These are phyloP conservation scores for Noctua pronuba DNA, from an alignment of 2,888 invertebrate genomes.

Conservation along the genomic window DNA sequence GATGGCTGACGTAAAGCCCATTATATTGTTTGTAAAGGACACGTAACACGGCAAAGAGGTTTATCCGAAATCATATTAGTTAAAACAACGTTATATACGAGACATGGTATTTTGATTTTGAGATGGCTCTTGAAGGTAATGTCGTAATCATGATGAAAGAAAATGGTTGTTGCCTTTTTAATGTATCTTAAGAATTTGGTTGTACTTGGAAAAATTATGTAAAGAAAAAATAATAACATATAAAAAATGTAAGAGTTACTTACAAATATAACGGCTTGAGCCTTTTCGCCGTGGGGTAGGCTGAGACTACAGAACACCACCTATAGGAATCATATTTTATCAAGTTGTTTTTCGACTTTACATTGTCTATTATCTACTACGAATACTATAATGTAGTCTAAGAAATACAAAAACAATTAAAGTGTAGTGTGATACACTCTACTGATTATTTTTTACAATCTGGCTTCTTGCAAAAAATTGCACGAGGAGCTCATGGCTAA, in stretches of 20 bases:
- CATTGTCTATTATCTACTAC: not conserved
- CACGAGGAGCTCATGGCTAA: too few species aligned
- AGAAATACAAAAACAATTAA: too few species aligned
- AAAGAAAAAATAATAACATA: not conserved
- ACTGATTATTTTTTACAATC: too few species aligned
- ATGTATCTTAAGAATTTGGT: constrained; percentile 3
- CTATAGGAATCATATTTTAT: not conserved
- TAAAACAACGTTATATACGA: constrained; percentile 34
- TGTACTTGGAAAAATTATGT: not conserved
- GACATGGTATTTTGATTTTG: constrained; percentile 33
- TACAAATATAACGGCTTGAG: not conserved
- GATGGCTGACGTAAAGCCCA: constrained; percentile 45
- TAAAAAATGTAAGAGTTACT: not conserved
- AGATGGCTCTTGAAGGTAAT: constrained; percentile 30
- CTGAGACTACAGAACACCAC: not conserved
- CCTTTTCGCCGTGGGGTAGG: not conserved
- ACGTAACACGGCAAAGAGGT: constrained; percentile 40
- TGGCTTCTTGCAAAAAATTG: too few species aligned
- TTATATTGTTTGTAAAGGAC: constrained; percentile 57
- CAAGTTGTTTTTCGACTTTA: not conserved
- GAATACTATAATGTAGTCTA: too few species aligned
- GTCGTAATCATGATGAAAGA: constrained; percentile 39
- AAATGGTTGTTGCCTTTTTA: constrained; percentile 10
- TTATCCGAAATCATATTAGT: constrained; percentile 58
- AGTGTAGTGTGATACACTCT: too few species aligned